Conservation (phyloP, 2,888 invertebrate genomes). For the Pantelozetes paolii region DNA sequence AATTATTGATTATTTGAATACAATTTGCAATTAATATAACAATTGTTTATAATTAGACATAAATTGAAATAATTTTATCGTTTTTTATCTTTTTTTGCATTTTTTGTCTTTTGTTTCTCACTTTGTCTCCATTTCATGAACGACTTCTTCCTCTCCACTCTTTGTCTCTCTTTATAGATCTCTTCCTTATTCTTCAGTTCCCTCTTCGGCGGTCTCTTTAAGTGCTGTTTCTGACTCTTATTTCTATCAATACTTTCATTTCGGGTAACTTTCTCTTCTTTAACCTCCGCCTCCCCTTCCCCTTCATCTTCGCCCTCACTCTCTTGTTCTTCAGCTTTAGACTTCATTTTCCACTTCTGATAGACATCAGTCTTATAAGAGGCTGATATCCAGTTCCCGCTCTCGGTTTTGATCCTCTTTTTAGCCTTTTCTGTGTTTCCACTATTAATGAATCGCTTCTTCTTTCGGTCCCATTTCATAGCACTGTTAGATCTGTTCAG, state of each 20-base stretch:
- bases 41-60: no score
- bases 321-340: conserved; percentile 48
- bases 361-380: conserved; percentile 80
- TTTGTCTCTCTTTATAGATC: conserved; percentile 52
- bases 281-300: conserved; percentile 15
- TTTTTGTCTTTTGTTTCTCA: conserved; percentile 47
- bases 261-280: conserved; percentile 32
- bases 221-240: background rate
- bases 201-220: conserved; percentile 39
- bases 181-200: conserved; percentile 48
- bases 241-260: background rate
- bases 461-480: conserved; percentile 75
- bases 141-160: conserved; percentile 50
- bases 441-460: conserved; percentile 79
- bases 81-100: background rate
- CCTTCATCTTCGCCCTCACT: conserved; percentile 42
- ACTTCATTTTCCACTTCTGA: conserved; percentile 76
- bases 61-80: no score
- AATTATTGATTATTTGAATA: no score
- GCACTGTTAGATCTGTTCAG: conserved; percentile 61
- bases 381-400: conserved; percentile 88
- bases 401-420: conserved; percentile 83
- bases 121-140: conserved; percentile 49
- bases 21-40: no score
- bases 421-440: conserved; percentile 55